These are phyloP conservation scores for Poecile montanus DNA, from an alignment of 2,797 vertebrate genomes.

Conservation along the genomic window DNA sequence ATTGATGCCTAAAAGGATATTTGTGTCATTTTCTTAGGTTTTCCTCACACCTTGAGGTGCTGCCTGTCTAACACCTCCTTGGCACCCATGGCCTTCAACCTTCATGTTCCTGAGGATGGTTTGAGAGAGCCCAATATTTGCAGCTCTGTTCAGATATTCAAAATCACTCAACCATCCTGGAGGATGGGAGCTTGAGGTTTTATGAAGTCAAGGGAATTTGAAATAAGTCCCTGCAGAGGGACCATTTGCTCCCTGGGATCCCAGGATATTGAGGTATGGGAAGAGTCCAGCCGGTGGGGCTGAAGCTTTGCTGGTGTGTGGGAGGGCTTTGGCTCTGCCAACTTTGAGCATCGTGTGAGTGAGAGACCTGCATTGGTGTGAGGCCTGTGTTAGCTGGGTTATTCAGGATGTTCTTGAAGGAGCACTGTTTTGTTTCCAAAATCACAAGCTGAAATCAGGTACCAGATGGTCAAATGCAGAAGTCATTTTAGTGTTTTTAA, in stretches of 20 bases:
- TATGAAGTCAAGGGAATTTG: not conserved
- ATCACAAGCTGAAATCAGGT: not conserved
- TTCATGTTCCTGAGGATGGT: not conserved
- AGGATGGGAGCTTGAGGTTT: not conserved
- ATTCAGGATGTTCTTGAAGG: not conserved
- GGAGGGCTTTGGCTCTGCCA: not conserved
- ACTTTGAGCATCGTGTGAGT: not conserved
- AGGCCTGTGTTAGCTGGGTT: not conserved
- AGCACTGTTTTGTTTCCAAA: not conserved
- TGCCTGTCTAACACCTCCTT: not conserved
- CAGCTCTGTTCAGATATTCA: not conserved
- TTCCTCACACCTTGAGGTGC: not conserved
- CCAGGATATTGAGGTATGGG: slow-evolving; percentile 78
- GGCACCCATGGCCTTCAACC: not conserved
- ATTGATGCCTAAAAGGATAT: not conserved
- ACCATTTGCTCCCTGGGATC: slow-evolving; percentile 75
- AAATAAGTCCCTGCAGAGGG: not conserved
- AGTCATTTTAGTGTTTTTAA: not conserved
- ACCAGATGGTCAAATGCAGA: not conserved
- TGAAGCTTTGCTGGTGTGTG: not conserved
- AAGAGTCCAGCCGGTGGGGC: not conserved
- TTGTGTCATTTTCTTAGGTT: not conserved
- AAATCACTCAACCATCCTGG: not conserved
- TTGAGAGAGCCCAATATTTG: not conserved
- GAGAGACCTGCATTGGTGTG: not conserved